Percentiles rank a stretch among this genome's conserved stretches.
phyloP scores from a whole-genome alignment of 2,113 vertebrate species.

The Lophochroa leadbeateri region DNA sequence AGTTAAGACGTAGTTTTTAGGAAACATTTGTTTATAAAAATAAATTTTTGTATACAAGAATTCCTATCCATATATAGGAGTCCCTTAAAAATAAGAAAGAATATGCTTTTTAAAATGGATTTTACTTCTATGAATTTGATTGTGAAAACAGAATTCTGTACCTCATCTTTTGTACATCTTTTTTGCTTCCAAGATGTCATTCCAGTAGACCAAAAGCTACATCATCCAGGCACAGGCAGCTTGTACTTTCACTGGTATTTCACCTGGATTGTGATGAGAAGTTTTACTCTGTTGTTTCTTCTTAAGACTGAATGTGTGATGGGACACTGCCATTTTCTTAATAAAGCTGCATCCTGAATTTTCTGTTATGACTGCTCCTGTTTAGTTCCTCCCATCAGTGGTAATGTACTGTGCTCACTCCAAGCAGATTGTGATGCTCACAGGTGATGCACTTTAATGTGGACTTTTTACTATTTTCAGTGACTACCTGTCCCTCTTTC shows the following conservation, averaged over 20 bases:
- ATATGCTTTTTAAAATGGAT: not conserved
- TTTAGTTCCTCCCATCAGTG: not conserved
- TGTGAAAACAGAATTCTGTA: not conserved
- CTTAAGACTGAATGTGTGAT: not conserved
- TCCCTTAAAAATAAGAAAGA: not conserved
- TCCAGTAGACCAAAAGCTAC: not conserved
- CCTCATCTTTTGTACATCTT: not conserved
- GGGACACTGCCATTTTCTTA: not conserved
- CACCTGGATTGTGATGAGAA: not conserved
- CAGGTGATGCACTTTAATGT: not conserved
- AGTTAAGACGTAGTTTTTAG: not conserved
- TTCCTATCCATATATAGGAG: not conserved
- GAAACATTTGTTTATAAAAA: not conserved
- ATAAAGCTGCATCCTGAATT: not conserved
- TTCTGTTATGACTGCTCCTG: not conserved
- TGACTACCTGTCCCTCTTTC: not conserved
- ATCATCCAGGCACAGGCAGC: not conserved
- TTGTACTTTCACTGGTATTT: not conserved
- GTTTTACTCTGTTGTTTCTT: not conserved
- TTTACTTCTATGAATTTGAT: not conserved
- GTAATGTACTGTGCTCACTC: not conserved
- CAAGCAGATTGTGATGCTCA: not conserved
- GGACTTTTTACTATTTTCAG: not conserved
- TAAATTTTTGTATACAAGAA: not conserved
- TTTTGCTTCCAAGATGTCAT: not conserved